phyloP scores from a whole-genome alignment of 2,113 vertebrate genomes.

The Ptyas mucosa region DNA sequence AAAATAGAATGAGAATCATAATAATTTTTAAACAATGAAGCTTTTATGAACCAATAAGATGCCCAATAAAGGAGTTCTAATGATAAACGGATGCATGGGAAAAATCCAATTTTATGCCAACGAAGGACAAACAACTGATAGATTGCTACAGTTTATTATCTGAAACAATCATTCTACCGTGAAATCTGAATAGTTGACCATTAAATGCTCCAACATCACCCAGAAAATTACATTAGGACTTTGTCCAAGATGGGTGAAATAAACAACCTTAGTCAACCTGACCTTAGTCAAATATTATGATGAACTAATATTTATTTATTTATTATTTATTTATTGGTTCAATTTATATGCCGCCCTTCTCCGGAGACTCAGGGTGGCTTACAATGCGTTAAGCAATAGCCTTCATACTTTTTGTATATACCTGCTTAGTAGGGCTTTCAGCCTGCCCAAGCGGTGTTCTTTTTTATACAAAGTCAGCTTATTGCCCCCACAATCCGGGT shows the following conservation, averaged over 20 bases:
- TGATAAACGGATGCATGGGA: neutral
- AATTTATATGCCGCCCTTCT: too few relatives aligned
- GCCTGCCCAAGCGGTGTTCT: too few relatives aligned
- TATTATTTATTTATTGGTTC: too few relatives aligned
- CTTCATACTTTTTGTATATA: too few relatives aligned
- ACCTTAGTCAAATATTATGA: slow-evolving; percentile 43
- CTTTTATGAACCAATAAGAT: neutral
- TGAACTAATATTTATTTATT: neutral
- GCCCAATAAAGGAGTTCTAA: neutral
- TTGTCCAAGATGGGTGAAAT: slow-evolving; percentile 55
- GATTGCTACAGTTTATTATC: neutral
- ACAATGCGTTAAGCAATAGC: too few relatives aligned
- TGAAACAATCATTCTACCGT: neutral
- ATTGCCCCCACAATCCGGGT: too few relatives aligned
- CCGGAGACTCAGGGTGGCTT: too few relatives aligned
- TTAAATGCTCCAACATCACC: slow-evolving; percentile 29
- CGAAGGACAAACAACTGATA: neutral
- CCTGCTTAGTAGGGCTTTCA: too few relatives aligned
- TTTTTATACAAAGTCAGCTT: too few relatives aligned
- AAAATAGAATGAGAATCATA: neutral
- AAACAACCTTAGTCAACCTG: slow-evolving; percentile 56
- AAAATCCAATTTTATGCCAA: neutral
- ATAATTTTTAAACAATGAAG: neutral
- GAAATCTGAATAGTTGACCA: slow-evolving; percentile 54
- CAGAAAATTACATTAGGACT: slow-evolving; percentile 50